Evolutionary conservation across 2,113 vertebrate species (phyloP), one percentile per base, ranked within the genome.

Genomic region (Ramphastos sulfuratus): DNA sequence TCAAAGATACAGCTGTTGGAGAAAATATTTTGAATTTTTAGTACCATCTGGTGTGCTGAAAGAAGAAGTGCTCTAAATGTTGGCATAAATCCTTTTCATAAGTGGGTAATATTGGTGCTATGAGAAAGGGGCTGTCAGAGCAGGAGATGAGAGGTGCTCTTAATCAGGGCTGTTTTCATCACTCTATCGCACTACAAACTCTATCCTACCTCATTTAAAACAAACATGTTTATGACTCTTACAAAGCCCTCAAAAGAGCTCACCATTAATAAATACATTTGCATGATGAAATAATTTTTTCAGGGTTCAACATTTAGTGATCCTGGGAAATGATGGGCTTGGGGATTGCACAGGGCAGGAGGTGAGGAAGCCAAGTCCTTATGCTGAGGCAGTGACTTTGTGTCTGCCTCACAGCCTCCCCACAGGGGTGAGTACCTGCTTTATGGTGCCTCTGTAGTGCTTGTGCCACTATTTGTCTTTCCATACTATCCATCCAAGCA

Each of bases 21-120:
- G 95, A 95, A 97, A 97, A 98, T 97, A 97, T 97, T 95, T 97
- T 97, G 96, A 97, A 97, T 98, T 98, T 97, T 96, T 95, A 77
- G 94, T 96, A 96, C 98, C 98, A 98, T 98, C 98, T 98, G 98
- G 98, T 94, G 92, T 93, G 97, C 77, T 95, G 82, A 97, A 98
- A 97, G 96, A 93, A 95, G 90, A 87, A 97, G 78, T 94, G 73
- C 87, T 97, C 97, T 95, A 93, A 96, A 89, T 3, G 6, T 79
- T 97, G 97, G 96, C 96, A 94, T 91, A 91, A 83, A 96, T 96
- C 96, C 96, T 96, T 93, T 89, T 93, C 96, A 85, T 95, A 97
- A 97, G 94, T 97, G 97, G 95, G 85, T 97, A 96, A 97, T 97
- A 93, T 46, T 91, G 89, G 90, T 95, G 81, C 73, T 96, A 96